Evolutionary conservation across 2,888 invertebrate genomes (phyloP), one percentile per base, ranked within the genome.

Genomic region (Drosophila neotestacea): DNA sequence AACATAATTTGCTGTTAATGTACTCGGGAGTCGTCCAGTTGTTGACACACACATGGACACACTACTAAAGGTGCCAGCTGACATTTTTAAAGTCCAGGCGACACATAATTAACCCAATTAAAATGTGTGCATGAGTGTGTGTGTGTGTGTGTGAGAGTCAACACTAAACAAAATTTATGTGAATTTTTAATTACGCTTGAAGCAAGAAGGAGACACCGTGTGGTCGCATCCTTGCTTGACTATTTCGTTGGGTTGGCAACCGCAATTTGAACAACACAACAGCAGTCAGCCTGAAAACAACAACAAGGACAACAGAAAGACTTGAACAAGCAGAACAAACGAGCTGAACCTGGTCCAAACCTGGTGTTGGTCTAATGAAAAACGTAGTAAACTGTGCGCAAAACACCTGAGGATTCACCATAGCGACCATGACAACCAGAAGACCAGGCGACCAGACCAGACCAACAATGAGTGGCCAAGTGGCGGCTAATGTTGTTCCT

Each of bases 51-150:
- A 41, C 56, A 62, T 50, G 59, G 56, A 52, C 51, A 65, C 51
- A 48, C 44, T 5, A 36, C 22, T 22, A 50, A 22, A 47, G 65
- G 39, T 59, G 59, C 51, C 65, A 60, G 77, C 38, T 85, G 84
- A 86, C 85, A 85, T 86, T 85, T 89, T 89, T 88, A 82, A 87
- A 81, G 89, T 89, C 89, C 85, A 81, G 77, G 83, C 87, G 89
- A 86, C 91, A 91, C 91, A 88, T 91, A 89, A 91, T 91, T 91
- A 91, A 88, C 89, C 86, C 91, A 90, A 91, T 91, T 91, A 91
- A 77, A 87, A 88, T 85, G 80, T 69, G 70, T 73, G 62, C 48
- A 55, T 63, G 36, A 36, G 63, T 70, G 62, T 73, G 62, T 52
- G 59, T 65, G 41, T 42, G 63, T 70, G 62, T 50, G 58, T 66